Conservation (phyloP, 2,888 invertebrate genomes). For the Kuschelorhynchus macadamiae region DNA sequence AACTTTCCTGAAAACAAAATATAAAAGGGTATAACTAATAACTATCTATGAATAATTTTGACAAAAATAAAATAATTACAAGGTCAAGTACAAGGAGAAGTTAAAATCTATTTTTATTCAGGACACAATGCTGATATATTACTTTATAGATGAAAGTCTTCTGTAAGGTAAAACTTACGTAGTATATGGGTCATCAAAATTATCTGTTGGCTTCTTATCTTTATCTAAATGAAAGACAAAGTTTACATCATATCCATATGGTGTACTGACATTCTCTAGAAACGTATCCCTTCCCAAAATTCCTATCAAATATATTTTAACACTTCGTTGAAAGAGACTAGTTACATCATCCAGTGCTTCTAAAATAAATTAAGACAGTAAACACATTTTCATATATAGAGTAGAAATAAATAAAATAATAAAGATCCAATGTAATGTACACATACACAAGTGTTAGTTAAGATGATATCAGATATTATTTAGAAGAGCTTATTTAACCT, state of each 20-base stretch:
- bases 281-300: conserved; percentile 58
- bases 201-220: conserved; percentile 50
- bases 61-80: no score
- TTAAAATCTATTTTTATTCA: no score
- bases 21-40: conserved; percentile 3
- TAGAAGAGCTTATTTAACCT: no score
- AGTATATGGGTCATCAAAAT: conserved; percentile 47
- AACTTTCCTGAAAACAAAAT: conserved; percentile 61
- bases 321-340: conserved; percentile 44
- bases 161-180: conserved; percentile 54
- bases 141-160: no score
- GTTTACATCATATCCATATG: conserved; percentile 70
- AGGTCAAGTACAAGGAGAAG: no score
- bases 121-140: no score
- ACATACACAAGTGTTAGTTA: no score
- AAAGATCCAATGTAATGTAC: no score
- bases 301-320: conserved; percentile 59
- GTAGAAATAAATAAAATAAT: no score
- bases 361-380: conserved; percentile 20
- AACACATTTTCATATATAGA: neutral
- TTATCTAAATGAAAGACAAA: conserved; percentile 62
- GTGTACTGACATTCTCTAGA: conserved; percentile 62
- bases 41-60: no score
- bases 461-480: no score
- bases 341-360: conserved; percentile 39